Conservation (phyloP, 2,113 vertebrate species). For the Malaclemys terrapin region DNA sequence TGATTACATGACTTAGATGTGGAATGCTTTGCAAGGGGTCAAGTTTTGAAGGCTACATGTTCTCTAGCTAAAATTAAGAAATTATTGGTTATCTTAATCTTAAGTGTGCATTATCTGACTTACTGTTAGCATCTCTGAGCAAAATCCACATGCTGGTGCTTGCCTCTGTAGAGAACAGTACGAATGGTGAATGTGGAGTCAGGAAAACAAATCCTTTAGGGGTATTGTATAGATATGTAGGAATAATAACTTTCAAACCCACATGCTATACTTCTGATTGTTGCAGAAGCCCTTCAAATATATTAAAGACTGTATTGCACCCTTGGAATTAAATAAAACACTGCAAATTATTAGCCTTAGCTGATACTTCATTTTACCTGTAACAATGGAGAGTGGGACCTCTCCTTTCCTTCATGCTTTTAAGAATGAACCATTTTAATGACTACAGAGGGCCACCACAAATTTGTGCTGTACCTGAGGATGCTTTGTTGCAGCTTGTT, state of each 20-base stretch:
- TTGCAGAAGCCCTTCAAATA: neutral
- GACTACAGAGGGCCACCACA: neutral
- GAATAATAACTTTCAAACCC: neutral
- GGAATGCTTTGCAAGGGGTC: neutral
- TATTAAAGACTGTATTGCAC: neutral
- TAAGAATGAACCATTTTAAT: neutral
- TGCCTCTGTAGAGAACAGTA: neutral
- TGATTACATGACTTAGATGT: neutral
- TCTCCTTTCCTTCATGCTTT: neutral
- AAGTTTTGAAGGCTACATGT: neutral
- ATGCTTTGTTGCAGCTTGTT: slow-evolving; percentile 88
- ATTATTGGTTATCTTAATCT: neutral
- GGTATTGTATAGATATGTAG: neutral
- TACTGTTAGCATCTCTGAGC: neutral
- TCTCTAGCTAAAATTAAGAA: neutral
- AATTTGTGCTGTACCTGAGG: slow-evolving; percentile 82
- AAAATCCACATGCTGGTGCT: neutral
- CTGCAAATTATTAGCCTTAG: neutral
- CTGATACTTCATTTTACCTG: neutral
- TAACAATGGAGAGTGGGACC: neutral
- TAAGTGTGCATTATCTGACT: neutral
- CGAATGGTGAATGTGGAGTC: neutral
- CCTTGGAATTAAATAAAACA: neutral
- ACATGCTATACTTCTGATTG: neutral
- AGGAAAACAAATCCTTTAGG: neutral